These are phyloP conservation scores for Ricordea florida DNA, from an alignment of 92 coral and sea anemone species.

Conservation along the genomic window DNA sequence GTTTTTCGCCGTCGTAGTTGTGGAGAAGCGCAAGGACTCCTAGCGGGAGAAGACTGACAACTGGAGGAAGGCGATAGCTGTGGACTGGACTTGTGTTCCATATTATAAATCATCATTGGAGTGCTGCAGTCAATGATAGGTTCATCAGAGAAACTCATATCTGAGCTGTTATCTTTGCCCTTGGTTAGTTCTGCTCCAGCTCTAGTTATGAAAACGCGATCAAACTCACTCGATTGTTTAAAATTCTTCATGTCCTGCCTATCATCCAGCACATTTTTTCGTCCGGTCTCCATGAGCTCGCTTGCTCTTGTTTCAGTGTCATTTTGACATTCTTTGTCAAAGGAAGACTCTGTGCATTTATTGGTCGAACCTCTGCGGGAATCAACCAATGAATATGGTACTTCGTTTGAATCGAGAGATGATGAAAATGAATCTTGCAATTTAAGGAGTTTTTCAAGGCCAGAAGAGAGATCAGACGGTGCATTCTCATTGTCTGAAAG, in stretches of 20 bases:
- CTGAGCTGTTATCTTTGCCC: too few species aligned
- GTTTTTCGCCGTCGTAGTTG: constrained; percentile 2
- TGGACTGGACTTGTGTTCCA: neutral
- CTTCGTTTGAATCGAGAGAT: constrained; percentile 55
- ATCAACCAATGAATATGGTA: neutral
- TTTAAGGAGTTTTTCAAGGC: constrained; percentile 51
- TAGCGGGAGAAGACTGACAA: constrained; percentile 6
- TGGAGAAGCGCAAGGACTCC: constrained; percentile 6
- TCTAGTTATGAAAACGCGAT: too few species aligned
- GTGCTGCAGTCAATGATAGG: too few species aligned
- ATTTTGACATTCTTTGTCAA: neutral
- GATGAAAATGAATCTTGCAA: constrained; percentile 60
- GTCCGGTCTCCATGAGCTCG: too few species aligned
- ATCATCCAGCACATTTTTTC: too few species aligned
- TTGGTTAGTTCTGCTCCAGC: too few species aligned
- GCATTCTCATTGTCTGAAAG: constrained; percentile 74
- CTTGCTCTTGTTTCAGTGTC: neutral
- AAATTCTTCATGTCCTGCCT: too few species aligned
- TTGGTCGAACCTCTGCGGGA: neutral
- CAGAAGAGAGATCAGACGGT: constrained; percentile 23
- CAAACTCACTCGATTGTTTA: too few species aligned
- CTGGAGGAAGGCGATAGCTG: neutral
- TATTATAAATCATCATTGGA: neutral
- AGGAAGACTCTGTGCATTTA: neutral
- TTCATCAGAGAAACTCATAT: too few species aligned